These are phyloP conservation scores for Forbesichthys papilliferus DNA, from an alignment of 2,113 vertebrate species.

Conservation along the genomic window DNA sequence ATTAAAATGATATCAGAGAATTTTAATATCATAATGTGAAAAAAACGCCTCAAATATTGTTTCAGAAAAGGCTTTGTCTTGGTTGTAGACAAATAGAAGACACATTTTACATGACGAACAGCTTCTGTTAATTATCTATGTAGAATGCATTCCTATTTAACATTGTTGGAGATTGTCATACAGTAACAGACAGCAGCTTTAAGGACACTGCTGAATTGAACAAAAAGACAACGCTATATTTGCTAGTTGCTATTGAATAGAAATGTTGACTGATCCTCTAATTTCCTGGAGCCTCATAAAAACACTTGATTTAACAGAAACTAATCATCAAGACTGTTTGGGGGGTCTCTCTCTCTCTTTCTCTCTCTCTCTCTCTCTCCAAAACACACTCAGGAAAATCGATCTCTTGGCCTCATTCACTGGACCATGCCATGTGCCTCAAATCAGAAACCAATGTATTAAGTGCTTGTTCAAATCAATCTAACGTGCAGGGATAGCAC, in stretches of 20 bases:
- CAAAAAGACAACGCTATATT: no score
- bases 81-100: no score
- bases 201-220: no score
- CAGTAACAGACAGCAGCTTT: no score
- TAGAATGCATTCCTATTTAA: no score
- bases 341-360: not conserved
- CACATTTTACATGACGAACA: no score
- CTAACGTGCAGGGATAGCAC: constrained; percentile 76
- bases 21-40: no score
- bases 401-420: constrained; percentile 58
- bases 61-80: no score
- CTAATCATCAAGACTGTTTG: constrained; percentile 46
- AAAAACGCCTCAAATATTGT: no score
- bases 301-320: constrained; percentile 57
- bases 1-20: no score
- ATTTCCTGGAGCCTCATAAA: constrained; percentile 53
- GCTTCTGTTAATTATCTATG: no score
- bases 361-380: not conserved
- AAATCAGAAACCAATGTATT: constrained; percentile 73
- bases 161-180: no score
- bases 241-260: constrained; percentile 27
- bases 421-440: constrained; percentile 43
- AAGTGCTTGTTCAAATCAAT: constrained; percentile 81
- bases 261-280: constrained; percentile 53
- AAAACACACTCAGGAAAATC: constrained; percentile 49